Percentiles rank a stretch among this genome's conserved stretches.
phyloP scores from a whole-genome alignment of 1,140 invertebrate species.

The Tachypleus tridentatus region DNA sequence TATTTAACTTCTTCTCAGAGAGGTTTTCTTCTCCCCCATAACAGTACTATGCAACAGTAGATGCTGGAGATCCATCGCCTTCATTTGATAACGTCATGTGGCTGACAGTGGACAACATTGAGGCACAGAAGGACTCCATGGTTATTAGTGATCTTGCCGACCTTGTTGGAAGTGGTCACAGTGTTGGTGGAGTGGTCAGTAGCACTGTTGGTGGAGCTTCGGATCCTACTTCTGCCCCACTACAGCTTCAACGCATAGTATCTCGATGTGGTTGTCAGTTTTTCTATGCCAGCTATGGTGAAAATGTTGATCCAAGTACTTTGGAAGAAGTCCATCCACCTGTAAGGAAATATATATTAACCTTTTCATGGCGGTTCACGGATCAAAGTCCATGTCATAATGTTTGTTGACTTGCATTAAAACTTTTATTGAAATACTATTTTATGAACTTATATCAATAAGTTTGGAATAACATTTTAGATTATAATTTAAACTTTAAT shows the following conservation, averaged over 20 bases:
- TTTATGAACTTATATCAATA: too few species aligned
- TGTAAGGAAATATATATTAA: slow-evolving; percentile 10
- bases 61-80: slow-evolving; percentile 49
- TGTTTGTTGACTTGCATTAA: too few species aligned
- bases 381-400: too few species aligned
- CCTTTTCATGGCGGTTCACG: too few species aligned
- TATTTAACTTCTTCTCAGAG: too few species aligned
- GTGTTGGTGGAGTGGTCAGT: slow-evolving; percentile 88
- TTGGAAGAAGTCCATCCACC: slow-evolving; percentile 48
- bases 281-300: slow-evolving; percentile 90
- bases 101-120: slow-evolving; percentile 83
- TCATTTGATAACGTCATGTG: slow-evolving; percentile 80
- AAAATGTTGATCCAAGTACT: slow-evolving; percentile 55
- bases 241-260: slow-evolving; percentile 87
- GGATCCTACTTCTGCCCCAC: slow-evolving; percentile 17
- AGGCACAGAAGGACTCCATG: slow-evolving; percentile 53
- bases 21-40: too few species aligned
- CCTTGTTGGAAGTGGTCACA: slow-evolving; percentile 84
- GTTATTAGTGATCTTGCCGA: slow-evolving; percentile 57
- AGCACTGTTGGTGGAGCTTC: slow-evolving; percentile 69
- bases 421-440: too few species aligned
- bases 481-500: too few species aligned
- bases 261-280: slow-evolving; percentile 96
- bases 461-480: too few species aligned
- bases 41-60: slow-evolving; percentile 88